Percentiles rank a stretch among this genome's conserved stretches.
phyloP scores from a whole-genome alignment of 1,140 invertebrate species.

The Danaus plexippus region DNA sequence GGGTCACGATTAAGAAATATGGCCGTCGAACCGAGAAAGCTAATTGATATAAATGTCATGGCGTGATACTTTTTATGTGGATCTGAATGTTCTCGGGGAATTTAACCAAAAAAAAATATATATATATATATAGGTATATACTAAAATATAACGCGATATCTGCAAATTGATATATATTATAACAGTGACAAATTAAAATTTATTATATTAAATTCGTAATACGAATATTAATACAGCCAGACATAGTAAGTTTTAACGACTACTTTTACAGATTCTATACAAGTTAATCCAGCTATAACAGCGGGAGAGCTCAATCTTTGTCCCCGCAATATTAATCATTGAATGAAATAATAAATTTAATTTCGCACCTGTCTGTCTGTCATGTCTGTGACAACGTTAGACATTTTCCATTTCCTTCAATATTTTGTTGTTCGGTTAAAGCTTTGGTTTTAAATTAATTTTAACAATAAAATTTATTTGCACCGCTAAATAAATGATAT shows the following conservation, averaged over 20 bases:
- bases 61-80: constrained; percentile 24
- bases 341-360: constrained; percentile 55
- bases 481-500: not conserved
- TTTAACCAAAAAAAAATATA: too few species aligned
- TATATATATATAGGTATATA: too few species aligned
- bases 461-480: constrained; percentile 9
- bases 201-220: not conserved
- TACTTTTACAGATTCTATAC: constrained; percentile 13
- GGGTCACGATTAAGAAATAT: constrained; percentile 51
- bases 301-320: constrained; percentile 26
- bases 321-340: constrained; percentile 34
- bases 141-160: too few species aligned
- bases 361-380: constrained; percentile 41
- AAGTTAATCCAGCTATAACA: constrained; percentile 27
- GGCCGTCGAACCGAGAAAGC: constrained; percentile 29
- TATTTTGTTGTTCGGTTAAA: constrained; percentile 18
- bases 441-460: too few species aligned
- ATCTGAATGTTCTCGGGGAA: too few species aligned
- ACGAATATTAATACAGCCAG: not conserved
- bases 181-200: not conserved
- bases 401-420: constrained; percentile 45
- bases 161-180: too few species aligned
- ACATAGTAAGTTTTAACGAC: constrained; percentile 2
- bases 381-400: constrained; percentile 25
- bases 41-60: constrained; percentile 50